Percentiles rank a stretch among this genome's conserved stretches.
phyloP scores from a whole-genome alignment of 2,113 vertebrate genomes.

The Malurus elegans region DNA sequence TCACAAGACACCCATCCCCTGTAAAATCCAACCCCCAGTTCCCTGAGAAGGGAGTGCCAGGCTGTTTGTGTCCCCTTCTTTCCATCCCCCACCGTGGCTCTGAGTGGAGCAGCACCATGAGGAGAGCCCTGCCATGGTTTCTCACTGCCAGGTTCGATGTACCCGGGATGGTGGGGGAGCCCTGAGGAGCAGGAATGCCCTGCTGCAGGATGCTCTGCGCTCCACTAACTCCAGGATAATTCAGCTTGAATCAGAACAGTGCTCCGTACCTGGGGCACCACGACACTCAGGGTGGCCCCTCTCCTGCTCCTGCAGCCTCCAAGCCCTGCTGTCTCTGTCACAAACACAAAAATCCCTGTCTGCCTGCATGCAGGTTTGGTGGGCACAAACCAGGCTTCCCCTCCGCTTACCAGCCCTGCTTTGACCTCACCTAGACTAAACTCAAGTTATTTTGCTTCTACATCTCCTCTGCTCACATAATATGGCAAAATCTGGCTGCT shows the following conservation, averaged over 20 bases:
- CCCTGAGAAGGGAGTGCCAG: neutral
- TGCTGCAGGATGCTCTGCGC: neutral
- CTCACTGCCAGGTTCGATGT: neutral
- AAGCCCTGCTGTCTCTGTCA: neutral
- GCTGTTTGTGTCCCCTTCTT: neutral
- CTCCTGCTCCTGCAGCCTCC: neutral
- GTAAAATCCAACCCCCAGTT: neutral
- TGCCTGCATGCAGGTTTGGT: neutral
- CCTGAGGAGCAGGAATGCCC: neutral
- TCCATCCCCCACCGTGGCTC: neutral
- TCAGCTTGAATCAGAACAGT: neutral
- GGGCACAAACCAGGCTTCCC: neutral
- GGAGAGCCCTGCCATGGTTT: neutral
- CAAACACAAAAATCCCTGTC: neutral
- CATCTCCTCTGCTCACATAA: neutral
- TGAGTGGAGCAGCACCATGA: neutral
- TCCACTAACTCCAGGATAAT: neutral
- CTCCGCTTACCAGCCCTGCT: neutral
- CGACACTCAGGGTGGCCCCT: neutral
- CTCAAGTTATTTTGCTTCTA: neutral
- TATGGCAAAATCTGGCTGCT: neutral
- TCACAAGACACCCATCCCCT: neutral
- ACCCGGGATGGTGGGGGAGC: neutral
- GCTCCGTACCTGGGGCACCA: neutral
- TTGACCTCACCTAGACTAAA: neutral